Evolutionary conservation across 2,797 vertebrate species (phyloP), one percentile per base, ranked within the genome.

Genomic region (Sciurus carolinensis): DNA sequence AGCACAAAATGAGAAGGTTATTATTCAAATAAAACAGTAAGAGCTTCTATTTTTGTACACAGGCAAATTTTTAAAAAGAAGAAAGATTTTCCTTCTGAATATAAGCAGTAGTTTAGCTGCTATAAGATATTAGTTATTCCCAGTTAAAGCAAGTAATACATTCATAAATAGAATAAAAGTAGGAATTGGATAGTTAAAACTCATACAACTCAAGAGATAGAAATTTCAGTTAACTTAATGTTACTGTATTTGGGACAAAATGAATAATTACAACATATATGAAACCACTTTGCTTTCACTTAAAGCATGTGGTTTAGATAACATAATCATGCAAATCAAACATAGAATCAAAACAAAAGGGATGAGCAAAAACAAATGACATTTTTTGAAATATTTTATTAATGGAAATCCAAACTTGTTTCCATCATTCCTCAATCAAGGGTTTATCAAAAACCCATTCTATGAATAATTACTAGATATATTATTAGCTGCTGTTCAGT

Each of bases 1-100:
- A 96, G 82, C 59, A 90, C 88, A 97, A 93, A 97, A 94, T 94
- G 66, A 30, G 52, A 77, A 91, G 47, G 33, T 66, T 67, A 79
- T 96, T 96, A 96, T 83, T 96, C 77, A 96, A 75, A 94, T 83
- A 93, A 93, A 97, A 87, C 14, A 95, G 59, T 66, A 73, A 81
- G 13, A 86, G 22, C 15, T 91, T 93, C 95, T 91, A 87, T 90
- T 92, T 97, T 85, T 97, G 50, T 69, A 90, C 39, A 69, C 18
- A 94, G 26, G 67, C 50, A 77, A 95, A 82, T 93, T 57, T 22
- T 2, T 8, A 90, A 69, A 54, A n/a, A 36, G 50, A 22, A 73
- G 10, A 50, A 22, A 62, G 3, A 24, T 77, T 92, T 97, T 87
- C 76, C 8, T 14, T 85, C 15, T 93, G 26, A 67, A 20, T 42